phyloP scores from a whole-genome alignment of 2,888 invertebrate genomes.

The Tiliacea citrago region DNA sequence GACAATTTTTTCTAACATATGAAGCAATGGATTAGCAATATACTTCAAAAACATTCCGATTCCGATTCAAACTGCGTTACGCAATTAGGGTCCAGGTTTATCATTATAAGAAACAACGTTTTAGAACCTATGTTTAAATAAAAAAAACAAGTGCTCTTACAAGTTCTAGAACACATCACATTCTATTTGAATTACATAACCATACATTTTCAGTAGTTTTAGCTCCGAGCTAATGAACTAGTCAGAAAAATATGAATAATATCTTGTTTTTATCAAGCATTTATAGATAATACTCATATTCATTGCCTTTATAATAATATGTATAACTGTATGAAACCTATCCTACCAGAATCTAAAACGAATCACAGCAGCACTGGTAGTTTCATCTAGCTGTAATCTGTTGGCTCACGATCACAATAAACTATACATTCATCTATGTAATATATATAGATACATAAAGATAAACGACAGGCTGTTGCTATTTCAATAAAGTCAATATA shows the following conservation, averaged over 20 bases:
- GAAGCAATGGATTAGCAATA: too few species aligned
- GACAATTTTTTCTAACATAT: too few species aligned
- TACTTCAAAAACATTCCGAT: too few species aligned
- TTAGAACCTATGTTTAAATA: neutral
- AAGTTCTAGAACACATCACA: neutral
- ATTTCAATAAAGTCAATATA: slow-evolving; percentile 20
- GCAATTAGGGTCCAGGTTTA: too few species aligned
- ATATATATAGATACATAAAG: neutral
- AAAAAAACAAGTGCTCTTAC: neutral
- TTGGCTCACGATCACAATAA: slow-evolving; percentile 48
- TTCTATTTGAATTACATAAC: neutral
- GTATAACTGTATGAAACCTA: neutral
- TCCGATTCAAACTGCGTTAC: too few species aligned
- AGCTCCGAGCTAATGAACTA: neutral
- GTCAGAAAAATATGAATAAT: neutral
- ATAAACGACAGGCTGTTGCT: slow-evolving; percentile 16
- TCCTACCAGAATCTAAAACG: slow-evolving; percentile 20
- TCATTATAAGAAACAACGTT: neutral
- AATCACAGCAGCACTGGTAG: slow-evolving; percentile 12
- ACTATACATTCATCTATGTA: slow-evolving; percentile 12
- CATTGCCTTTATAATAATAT: neutral
- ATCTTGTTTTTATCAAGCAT: neutral
- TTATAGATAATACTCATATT: neutral
- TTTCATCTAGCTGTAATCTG: slow-evolving; percentile 34
- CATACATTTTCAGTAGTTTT: neutral